Conservation (phyloP, 2,888 invertebrate species). For the Xanthia togata region DNA sequence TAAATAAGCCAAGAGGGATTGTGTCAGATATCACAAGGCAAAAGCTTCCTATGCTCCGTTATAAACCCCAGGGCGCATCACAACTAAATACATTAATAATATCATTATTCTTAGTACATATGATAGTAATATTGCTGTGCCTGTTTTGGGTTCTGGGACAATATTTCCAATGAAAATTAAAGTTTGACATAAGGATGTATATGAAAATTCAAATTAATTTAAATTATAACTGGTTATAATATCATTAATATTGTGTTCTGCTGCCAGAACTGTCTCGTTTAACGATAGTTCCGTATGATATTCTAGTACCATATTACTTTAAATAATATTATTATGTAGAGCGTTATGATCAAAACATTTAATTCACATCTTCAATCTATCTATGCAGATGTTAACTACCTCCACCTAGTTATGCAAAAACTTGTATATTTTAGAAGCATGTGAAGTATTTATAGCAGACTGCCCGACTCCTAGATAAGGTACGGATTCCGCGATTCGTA, state of each 20-base stretch:
- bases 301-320: slow-evolving; percentile 13
- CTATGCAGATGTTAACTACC: neutral
- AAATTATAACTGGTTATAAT: slow-evolving; percentile 16
- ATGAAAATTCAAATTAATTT: slow-evolving; percentile 3
- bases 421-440: neutral
- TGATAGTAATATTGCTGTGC: neutral
- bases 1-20: neutral
- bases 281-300: slow-evolving; percentile 22
- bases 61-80: neutral
- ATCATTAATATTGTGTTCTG: slow-evolving; percentile 21
- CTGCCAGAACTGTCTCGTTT: slow-evolving; percentile 22
- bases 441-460: neutral
- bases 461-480: no score
- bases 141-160: neutral
- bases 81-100: neutral
- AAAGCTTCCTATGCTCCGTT: neutral
- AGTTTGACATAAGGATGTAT: neutral
- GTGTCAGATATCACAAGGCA: neutral
- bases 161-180: neutral
- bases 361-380: neutral
- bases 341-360: slow-evolving; percentile 16
- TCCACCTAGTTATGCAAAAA: neutral
- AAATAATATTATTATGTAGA: slow-evolving; percentile 18
- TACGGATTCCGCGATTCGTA: neutral
- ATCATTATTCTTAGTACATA: neutral